Evolutionary conservation across 2,113 vertebrate species (phyloP).

Genomic region (Thinocorus orbignyianus): DNA sequence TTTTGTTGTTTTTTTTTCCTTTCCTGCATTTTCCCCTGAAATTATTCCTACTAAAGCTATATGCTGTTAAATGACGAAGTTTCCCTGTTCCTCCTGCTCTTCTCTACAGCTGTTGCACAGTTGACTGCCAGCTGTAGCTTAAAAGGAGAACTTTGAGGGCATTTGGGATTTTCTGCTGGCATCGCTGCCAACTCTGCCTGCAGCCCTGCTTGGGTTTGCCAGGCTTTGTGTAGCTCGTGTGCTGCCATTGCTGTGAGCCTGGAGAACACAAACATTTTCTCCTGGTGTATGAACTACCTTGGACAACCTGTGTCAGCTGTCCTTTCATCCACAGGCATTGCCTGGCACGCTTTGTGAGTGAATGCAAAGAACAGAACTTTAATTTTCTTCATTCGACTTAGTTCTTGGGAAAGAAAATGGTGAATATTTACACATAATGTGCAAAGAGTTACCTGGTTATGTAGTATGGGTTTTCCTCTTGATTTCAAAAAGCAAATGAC

Average conservation of each 20-base stretch:
- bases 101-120: background rate
- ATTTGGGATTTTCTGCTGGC: background rate
- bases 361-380: background rate
- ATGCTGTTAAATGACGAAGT: background rate
- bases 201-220: background rate
- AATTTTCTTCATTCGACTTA: background rate
- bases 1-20: background rate
- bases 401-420: background rate
- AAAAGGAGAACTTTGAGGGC: background rate
- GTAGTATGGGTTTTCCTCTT: background rate
- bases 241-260: background rate
- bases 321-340: background rate
- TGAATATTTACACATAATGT: background rate
- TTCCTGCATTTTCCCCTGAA: constrained; percentile 1
- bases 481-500: background rate
- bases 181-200: background rate
- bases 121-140: background rate
- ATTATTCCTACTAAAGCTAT: background rate
- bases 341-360: background rate
- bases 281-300: background rate
- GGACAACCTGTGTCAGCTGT: background rate
- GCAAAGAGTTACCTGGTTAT: background rate
- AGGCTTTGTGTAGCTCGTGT: background rate
- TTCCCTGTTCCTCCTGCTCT: background rate
- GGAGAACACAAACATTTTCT: background rate